Conservation (phyloP, 2,797 vertebrate species). For the Tapera naevia region DNA sequence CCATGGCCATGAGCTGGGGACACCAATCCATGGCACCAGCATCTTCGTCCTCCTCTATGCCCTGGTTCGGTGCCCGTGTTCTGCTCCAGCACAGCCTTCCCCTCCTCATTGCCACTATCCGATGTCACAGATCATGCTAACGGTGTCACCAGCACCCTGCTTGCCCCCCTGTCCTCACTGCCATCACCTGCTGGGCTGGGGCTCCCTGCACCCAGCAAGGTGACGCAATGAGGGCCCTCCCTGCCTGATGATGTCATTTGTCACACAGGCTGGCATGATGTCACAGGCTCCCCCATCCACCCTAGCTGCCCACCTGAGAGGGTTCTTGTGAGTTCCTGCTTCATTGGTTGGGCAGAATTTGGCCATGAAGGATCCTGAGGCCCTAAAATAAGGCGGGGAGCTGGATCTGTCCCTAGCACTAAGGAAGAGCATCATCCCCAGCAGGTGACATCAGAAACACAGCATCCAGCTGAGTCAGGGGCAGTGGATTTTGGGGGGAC, state of each 20-base stretch:
- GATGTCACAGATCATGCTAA: not conserved
- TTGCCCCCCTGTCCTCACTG: not conserved
- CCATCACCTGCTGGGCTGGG: not conserved
- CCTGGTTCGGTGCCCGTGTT: no score
- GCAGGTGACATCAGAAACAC: not conserved
- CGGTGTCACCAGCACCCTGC: not conserved
- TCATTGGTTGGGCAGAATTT: rapidly evolving
- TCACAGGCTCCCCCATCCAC: not conserved
- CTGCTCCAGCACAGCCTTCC: not conserved
- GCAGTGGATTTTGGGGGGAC: not conserved
- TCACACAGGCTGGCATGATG: not conserved
- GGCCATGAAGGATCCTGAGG: rapidly evolving
- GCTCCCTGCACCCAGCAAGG: not conserved
- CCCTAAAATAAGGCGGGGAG: rapidly evolving
- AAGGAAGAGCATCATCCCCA: not conserved
- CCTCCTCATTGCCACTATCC: not conserved
- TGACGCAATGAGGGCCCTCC: not conserved
- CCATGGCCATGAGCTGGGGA: rapidly evolving
- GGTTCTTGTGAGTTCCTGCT: not conserved
- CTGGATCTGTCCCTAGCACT: rapidly evolving
- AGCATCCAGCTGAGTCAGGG: not conserved
- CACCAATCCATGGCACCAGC: rapidly evolving
- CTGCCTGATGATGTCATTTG: not conserved
- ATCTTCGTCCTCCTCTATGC: not conserved
- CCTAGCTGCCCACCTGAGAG: not conserved